phyloP scores from a whole-genome alignment of 2,797 vertebrate species.

The Dicrostonyx torquatus region DNA sequence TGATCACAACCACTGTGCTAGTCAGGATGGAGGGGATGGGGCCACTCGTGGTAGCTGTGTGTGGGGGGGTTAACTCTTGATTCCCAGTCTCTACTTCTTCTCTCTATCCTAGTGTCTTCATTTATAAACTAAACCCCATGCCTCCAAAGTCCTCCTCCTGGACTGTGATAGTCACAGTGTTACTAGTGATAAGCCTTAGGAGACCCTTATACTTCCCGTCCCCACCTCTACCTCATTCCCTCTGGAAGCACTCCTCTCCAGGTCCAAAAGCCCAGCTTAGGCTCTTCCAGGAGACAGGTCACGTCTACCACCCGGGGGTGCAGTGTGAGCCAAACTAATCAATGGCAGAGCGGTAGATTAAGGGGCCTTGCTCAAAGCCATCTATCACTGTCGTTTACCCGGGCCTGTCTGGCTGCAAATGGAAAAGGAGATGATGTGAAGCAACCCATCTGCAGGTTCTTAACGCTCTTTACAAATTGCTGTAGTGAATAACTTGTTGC shows the following conservation, averaged over 20 bases:
- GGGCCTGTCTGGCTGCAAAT: constrained; percentile 82
- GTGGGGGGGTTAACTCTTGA: not conserved
- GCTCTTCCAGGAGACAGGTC: not conserved
- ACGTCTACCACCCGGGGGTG: not conserved
- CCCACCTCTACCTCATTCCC: not conserved
- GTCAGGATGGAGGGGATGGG: rapidly evolving
- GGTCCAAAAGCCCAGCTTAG: not conserved
- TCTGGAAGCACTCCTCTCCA: not conserved
- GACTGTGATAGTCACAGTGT: not conserved
- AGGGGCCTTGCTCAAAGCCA: constrained; percentile 68
- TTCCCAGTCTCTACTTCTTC: not conserved
- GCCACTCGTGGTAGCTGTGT: not conserved
- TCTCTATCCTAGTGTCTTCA: rapidly evolving
- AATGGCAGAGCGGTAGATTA: constrained; percentile 74
- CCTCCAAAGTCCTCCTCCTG: not conserved
- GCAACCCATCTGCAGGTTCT: constrained; percentile 87
- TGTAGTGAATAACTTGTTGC: constrained; percentile 87
- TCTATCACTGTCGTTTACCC: constrained; percentile 84
- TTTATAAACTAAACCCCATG: not conserved
- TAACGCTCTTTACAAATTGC: constrained; percentile 87
- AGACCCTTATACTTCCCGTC: rapidly evolving
- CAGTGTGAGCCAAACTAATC: constrained; percentile 64
- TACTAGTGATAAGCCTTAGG: not conserved
- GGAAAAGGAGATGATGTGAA: constrained; percentile 83
- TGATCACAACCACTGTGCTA: not conserved